A percentile compares a stretch with the other conserved stretches of the same genome.
Evolutionary conservation across 1,140 invertebrate genomes (phyloP).

Genomic region (Heliconius eleuchia): DNA sequence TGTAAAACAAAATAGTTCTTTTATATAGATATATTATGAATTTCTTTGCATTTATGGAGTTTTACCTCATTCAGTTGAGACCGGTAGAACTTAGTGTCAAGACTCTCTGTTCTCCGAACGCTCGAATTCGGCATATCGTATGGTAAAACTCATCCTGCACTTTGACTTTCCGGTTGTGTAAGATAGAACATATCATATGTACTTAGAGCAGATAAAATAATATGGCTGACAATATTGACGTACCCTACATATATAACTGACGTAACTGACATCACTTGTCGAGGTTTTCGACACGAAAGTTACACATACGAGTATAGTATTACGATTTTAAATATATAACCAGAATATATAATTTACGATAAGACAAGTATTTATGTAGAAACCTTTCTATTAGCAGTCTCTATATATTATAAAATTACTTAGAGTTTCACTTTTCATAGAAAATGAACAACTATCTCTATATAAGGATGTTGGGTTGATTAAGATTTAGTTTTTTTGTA

Average conservation of each 20-base stretch:
- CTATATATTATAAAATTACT: slow-evolving; percentile 4
- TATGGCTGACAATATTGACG: slow-evolving; percentile 4
- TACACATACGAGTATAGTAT: not conserved
- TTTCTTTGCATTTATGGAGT: too few relatives aligned
- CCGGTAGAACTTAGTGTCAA: too few relatives aligned
- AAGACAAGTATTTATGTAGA: not conserved
- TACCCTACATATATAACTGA: not conserved
- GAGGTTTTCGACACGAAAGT: not conserved
- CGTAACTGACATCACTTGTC: not conserved
- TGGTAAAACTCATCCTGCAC: too few relatives aligned
- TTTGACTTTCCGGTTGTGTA: too few relatives aligned
- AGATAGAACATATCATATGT: not conserved
- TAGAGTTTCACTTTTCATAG: not conserved
- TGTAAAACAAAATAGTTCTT: too few relatives aligned
- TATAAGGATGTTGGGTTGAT: not conserved
- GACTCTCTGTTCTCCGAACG: too few relatives aligned
- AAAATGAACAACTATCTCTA: not conserved
- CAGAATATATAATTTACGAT: not conserved
- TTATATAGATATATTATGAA: too few relatives aligned
- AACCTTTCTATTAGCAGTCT: not conserved
- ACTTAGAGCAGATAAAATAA: not conserved
- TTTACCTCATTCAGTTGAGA: too few relatives aligned
- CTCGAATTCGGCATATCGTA: too few relatives aligned
- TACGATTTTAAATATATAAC: not conserved
- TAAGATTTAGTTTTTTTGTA: too few relatives aligned